Base-by-base conservation (phyloP, 2,797 vertebrate genomes). In the Spea hammondii region DNA sequence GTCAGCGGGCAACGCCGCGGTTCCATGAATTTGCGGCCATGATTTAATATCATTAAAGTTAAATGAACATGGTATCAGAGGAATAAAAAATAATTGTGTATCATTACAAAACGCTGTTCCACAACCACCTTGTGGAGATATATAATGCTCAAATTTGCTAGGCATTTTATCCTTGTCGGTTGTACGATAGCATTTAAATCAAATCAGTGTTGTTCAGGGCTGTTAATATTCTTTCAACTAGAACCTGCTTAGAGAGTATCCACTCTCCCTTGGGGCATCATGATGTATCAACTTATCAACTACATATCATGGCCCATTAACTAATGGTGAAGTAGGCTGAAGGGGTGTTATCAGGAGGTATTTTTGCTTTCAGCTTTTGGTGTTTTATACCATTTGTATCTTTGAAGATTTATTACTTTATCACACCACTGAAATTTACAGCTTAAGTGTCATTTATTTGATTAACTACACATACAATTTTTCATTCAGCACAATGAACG, bases 261-360 rank as follows among this genome's bases (percentile, higher is more conserved):
- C 32, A 72, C 53, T 72, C 49, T 80, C 68, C 74, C 74, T 45
- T 51, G 54, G 70, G 74, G 47, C 62, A 60, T 2, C 60, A 53
- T 80, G 73, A 76, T 76, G 74, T 75, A 80, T 76, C 73, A 80
- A 80, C 72, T 75, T 75, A 75, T 75, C 78, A 80, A 76, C 73
- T 76, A 76, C 79, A 80, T 49, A 80, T 80, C 79, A 80, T 75
- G 79, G 73, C 55, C 74, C 79, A 80, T 80, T 80, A 80, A 80
- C 68, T 80, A 80, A 80, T 76, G 70, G 62, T 67, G 9, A 60
- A 67, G 50, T 50, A 80, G 74, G 60, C 79, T 80, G 69, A 76
- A 80, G 53, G 54, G 69, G 68, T 67, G 64, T 73, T 80, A 76
- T 80, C 79, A 76, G 13, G 73, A 80, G 79, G 72, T 47, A 67